Evolutionary conservation across 2,797 vertebrate genomes (phyloP).

Genomic region (Manis pentadactyla): DNA sequence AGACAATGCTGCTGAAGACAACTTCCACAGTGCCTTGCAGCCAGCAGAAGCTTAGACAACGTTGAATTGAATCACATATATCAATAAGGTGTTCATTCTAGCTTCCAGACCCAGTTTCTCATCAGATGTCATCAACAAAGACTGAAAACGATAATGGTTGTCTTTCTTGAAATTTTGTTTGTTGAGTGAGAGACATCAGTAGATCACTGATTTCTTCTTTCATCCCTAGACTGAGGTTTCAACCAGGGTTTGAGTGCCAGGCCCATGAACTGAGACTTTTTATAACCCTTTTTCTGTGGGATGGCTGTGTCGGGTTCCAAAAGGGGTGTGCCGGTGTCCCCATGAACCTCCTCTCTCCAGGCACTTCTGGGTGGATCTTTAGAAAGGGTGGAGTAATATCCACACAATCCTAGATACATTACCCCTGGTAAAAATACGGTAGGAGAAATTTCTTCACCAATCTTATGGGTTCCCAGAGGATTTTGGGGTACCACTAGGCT

Average conservation of each 20-base stretch:
- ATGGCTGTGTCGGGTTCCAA: background rate
- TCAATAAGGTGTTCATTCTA: background rate
- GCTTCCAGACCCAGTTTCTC: background rate
- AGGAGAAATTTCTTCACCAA: conserved; percentile 24
- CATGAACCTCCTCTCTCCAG: background rate
- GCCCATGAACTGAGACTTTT: background rate
- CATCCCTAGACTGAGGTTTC: background rate
- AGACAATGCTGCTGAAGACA: background rate
- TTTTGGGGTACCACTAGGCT: background rate
- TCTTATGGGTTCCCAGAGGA: background rate
- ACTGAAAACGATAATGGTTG: background rate
- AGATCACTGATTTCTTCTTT: background rate
- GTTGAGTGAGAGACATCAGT: background rate
- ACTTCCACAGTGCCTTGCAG: background rate
- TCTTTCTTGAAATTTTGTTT: background rate
- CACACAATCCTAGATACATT: background rate
- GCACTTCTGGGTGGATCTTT: background rate
- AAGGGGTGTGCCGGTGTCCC: background rate
- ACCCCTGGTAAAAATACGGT: background rate
- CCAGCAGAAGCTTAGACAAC: background rate
- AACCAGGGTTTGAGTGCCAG: background rate
- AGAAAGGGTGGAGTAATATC: background rate
- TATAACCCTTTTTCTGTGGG: background rate
- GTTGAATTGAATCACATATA: background rate
- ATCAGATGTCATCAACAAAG: background rate